These are phyloP conservation scores for Silvanus unidentatus DNA, from an alignment of 2,888 invertebrate genomes.

Conservation along the genomic window DNA sequence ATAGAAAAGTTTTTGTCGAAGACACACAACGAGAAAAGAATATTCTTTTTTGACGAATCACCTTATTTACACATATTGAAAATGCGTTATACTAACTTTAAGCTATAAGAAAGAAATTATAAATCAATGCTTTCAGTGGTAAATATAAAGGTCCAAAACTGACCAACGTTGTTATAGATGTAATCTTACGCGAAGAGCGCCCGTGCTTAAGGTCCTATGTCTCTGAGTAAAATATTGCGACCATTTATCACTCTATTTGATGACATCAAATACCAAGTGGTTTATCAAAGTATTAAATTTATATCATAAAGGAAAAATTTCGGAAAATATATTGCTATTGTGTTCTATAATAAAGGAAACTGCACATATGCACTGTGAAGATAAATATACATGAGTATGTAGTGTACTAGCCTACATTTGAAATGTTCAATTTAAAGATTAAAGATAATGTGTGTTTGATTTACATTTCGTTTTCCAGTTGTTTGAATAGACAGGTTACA, in stretches of 20 bases:
- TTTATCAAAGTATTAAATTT: slow-evolving; percentile 12
- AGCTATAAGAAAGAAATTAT: slow-evolving; percentile 29
- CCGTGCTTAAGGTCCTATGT: slow-evolving; percentile 43
- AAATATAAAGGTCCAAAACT: slow-evolving; percentile 41
- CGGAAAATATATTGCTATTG: no score
- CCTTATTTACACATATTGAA: slow-evolving; percentile 22
- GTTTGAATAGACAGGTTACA: no score
- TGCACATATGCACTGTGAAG: no score
- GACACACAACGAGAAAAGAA: slow-evolving; percentile 24
- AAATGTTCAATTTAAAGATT: no score
- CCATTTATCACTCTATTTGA: slow-evolving; percentile 42
- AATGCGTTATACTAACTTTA: no score
- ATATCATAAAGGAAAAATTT: no score
- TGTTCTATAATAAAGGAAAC: no score
- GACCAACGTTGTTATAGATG: slow-evolving; percentile 35
- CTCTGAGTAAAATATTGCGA: slow-evolving; percentile 42
- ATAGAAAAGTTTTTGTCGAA: slow-evolving; percentile 8
- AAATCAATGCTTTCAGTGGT: slow-evolving; percentile 38
- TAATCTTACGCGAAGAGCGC: no score
- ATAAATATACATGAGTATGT: no score
- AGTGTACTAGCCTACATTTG: no score
- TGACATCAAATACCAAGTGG: slow-evolving; percentile 40
- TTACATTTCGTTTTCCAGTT: no score
- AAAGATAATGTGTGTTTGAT: no score
- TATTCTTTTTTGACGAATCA: slow-evolving; percentile 30